Base-by-base conservation (phyloP, 2,888 invertebrate genomes). In the Epirrita christyi region DNA sequence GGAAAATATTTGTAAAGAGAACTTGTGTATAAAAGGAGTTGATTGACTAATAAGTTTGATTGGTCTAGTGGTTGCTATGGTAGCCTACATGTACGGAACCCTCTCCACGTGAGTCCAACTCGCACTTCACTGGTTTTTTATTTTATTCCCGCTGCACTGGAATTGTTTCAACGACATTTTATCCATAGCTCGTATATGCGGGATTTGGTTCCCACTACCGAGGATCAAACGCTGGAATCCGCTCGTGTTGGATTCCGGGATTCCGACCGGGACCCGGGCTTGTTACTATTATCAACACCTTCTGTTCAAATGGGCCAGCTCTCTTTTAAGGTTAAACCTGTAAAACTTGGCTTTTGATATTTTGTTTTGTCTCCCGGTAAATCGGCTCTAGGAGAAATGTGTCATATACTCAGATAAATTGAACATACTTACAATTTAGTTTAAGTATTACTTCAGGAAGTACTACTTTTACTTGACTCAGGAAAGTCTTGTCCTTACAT, bases 171-270 rank as follows among this genome's bases (percentile, higher is more conserved):
- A 58, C 55, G 67, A 68, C 71, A 72, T 62, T 69, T 65, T 68
- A 55, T 59, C 63, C 50, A 38, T 68, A 67, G 64, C 65, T 14
- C 38, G 46, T 49, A 45, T 44, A 34, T 13, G 34, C 60, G 41
- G 68, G 74, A 71, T 73, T 76, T 72, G 57, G 64, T 58, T 52
- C 64, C 59, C 67, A 65, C 68, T 63, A 69, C 64, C 70, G 67
- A 64, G 72, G 75, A 75, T 76, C 74, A 73, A 73, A 69, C 59
- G 62, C 50, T 54, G 56, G 60, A 70, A 76, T 75, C 71, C 73
- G 63, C 68, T 72, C 63, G 63, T 70, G 69, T 72, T 61, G 63
- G 69, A 73, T 72, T 61, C 63, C 61, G 49, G 68, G 68, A 71
- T 71, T 73, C 54, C 55, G 52, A 59, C 62, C 48, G 60, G 49